Conservation (phyloP, 2,888 invertebrate genomes). For the Apeira syringaria region DNA sequence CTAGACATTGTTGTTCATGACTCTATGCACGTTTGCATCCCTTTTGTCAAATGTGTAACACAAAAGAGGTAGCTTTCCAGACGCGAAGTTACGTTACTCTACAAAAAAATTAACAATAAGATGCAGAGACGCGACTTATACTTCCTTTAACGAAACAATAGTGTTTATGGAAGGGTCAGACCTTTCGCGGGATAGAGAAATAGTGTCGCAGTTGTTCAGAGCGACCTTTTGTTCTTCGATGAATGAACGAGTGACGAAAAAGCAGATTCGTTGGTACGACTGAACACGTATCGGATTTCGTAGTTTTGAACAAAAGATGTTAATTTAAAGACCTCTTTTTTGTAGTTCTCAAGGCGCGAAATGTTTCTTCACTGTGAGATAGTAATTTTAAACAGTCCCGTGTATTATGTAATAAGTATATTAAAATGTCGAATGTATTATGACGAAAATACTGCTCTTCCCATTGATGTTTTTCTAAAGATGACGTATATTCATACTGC, state of each 20-base stretch:
- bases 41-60: slow-evolving; percentile 4
- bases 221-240: slow-evolving; percentile 24
- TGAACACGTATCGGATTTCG: slow-evolving; percentile 22
- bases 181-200: slow-evolving; percentile 20
- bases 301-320: slow-evolving; percentile 20
- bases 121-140: slow-evolving; percentile 10
- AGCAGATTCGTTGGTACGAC: slow-evolving; percentile 11
- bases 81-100: neutral
- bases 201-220: slow-evolving; percentile 5
- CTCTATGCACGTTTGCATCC: slow-evolving; percentile 10
- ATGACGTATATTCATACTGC: no score
- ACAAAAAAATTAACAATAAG: slow-evolving; percentile 9
- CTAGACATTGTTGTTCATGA: slow-evolving; percentile 15
- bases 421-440: no score
- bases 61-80: slow-evolving; percentile 12
- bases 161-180: slow-evolving; percentile 26
- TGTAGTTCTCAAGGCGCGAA: slow-evolving; percentile 4
- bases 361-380: no score
- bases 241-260: slow-evolving; percentile 25
- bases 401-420: no score
- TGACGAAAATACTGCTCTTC: no score
- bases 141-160: slow-evolving; percentile 20
- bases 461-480: no score
- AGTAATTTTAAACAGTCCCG: no score
- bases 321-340: slow-evolving; percentile 8